Evolutionary conservation across 2,888 invertebrate species (phyloP), one percentile per base, ranked within the genome.

Genomic region (Erpobdella octoculata): DNA sequence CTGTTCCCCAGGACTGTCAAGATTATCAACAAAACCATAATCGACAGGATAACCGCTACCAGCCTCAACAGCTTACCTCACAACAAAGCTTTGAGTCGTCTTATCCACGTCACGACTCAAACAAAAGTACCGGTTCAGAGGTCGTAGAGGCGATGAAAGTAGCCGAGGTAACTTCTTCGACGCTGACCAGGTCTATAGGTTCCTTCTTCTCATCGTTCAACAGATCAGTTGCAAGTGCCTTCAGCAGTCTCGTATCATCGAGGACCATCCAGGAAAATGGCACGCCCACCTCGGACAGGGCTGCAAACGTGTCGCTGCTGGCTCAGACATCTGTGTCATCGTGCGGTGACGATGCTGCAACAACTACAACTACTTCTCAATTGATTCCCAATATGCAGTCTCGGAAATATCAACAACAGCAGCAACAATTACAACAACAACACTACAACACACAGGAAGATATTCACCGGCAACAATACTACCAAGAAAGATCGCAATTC

Each of bases 161-260:
- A 4, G 66, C 74, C n/a, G 35, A 72, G 36, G 41, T 35, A 15
- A 62, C 72, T 33, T 69, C 61, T 0, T 71, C 75, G 2, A 72
- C 71, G 15, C 36, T 71, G 15, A 62, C 71, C 28, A 69, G 73
- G 46, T 74, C 74, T 18, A 70, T 76, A n/a, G 73, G 76, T 28
- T 75, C 75, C 28, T 64, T 76, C 58, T 74, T 76, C 58, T 73
- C 70, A 25, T 72, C 68, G 31, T 72, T 76, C 53, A 76, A 75
- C 72, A 76, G 75, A 67, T 74, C 74, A 33, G 75, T 76, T 46
- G 73, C 74, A 71, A 74, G 74, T 74, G 76, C 76, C 72, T 73
- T 76, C 59, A 73, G 72, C 66, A 76, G 70, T 72, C 62, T 76
- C 65, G 62, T 76, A 48, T 74, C 74, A 38, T 37, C 46, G 0